Evolutionary conservation across 2,113 vertebrate genomes (phyloP).

Genomic region (Arvicanthis niloticus): DNA sequence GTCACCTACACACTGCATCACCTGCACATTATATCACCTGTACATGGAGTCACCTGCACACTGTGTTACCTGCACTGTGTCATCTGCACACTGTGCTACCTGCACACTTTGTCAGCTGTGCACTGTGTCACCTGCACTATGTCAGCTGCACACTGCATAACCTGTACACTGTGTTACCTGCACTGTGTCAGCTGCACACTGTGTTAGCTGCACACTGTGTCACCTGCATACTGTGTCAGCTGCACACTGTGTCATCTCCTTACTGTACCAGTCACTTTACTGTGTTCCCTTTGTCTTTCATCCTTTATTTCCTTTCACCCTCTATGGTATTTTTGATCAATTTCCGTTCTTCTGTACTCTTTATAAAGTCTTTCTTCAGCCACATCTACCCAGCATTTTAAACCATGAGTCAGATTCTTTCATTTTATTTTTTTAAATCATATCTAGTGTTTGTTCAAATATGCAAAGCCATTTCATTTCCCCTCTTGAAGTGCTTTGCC

Average conservation of each 20-base stretch:
- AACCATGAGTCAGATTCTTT: neutral
- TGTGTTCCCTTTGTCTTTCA: neutral
- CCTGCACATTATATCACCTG: too few relatives aligned
- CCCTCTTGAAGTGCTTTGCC: neutral
- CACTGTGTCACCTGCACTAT: too few relatives aligned
- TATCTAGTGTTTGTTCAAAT: neutral
- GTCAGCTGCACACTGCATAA: fast-evolving
- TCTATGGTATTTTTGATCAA: neutral
- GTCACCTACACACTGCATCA: neutral
- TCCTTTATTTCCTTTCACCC: neutral
- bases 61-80: too few relatives aligned
- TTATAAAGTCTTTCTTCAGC: conserved; percentile 31
- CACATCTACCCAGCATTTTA: neutral
- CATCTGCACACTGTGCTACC: neutral
- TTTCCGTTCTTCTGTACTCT: conserved; percentile 11
- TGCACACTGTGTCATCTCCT: neutral
- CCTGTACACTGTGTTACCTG: too few relatives aligned
- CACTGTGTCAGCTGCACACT: neutral
- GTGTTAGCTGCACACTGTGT: too few relatives aligned
- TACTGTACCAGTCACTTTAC: neutral
- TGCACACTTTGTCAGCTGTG: neutral
- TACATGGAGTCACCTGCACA: fast-evolving
- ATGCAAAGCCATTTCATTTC: neutral
- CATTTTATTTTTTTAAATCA: conserved; percentile 15
- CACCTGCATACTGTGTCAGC: neutral